Evolutionary conservation across 2,113 vertebrate genomes (phyloP).

Genomic region (Psammodynastes pulverulentus): DNA sequence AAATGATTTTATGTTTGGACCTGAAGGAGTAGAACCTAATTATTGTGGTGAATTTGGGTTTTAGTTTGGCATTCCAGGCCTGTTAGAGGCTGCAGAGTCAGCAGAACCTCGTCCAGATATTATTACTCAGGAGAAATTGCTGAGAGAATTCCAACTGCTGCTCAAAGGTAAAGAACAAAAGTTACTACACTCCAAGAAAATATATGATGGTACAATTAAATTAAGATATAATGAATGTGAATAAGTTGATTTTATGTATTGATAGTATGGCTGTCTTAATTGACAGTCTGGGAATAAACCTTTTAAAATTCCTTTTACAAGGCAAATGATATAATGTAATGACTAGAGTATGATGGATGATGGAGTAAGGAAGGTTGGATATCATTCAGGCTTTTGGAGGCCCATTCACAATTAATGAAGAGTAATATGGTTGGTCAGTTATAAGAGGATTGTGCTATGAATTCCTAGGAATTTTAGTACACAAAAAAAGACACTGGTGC

Average conservation of each 20-base stretch:
- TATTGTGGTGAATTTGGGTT: not conserved
- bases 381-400: not conserved
- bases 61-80: conserved; percentile 24
- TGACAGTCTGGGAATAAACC: not conserved
- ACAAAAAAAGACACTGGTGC: not conserved
- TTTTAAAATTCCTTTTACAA: not conserved
- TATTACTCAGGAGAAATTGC: conserved; percentile 29
- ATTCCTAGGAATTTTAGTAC: not conserved
- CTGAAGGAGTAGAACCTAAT: fast-evolving
- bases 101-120: not conserved
- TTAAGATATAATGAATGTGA: not conserved
- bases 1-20: not conserved
- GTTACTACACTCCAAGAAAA: too few species aligned
- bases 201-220: not conserved
- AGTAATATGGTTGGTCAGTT: not conserved
- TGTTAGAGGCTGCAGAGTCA: conserved; percentile 29
- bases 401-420: not conserved
- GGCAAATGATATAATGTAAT: not conserved
- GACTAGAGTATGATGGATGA: not conserved
- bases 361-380: not conserved
- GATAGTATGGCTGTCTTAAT: not conserved
- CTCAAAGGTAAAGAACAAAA: conserved; percentile 56
- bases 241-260: not conserved
- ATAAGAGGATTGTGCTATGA: not conserved
- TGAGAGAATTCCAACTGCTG: conserved; percentile 58